phyloP scores from a whole-genome alignment of 2,888 invertebrate species.

The Drosophila mettleri region DNA sequence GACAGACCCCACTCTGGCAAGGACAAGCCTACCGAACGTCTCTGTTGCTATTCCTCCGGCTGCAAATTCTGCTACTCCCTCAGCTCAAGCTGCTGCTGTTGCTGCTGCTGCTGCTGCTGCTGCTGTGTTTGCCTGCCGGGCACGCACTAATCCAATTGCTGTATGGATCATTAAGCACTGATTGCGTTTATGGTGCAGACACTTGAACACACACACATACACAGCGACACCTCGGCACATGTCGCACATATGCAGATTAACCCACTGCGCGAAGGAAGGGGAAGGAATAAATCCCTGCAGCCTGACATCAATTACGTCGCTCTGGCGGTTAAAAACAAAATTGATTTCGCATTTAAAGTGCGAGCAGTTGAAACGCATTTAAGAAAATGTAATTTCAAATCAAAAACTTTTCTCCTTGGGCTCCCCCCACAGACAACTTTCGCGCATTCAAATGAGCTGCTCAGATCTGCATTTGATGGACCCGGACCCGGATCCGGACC shows the following conservation, averaged over 20 bases:
- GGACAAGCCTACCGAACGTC: slow-evolving; percentile 1
- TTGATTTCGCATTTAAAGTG: slow-evolving; percentile 44
- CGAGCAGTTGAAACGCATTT: slow-evolving; percentile 20
- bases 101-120: slow-evolving; percentile 12
- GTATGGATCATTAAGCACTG: slow-evolving; percentile 77
- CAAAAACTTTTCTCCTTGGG: slow-evolving; percentile 8
- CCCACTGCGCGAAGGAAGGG: slow-evolving; percentile 26
- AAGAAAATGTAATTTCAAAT: slow-evolving; percentile 31
- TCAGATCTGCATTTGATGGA: slow-evolving; percentile 67
- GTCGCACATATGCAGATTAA: slow-evolving; percentile 62
- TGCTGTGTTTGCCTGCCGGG: slow-evolving; percentile 42
- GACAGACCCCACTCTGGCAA: background rate
- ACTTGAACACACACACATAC: slow-evolving; percentile 21
- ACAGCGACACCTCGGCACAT: slow-evolving; percentile 2
- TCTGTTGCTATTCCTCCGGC: slow-evolving; percentile 1
- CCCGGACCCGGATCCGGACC: no score
- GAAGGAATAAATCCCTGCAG: background rate
- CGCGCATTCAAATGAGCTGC: slow-evolving; percentile 54
- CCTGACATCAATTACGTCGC: slow-evolving; percentile 21
- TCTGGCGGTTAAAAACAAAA: slow-evolving; percentile 42
- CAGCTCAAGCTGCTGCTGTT: slow-evolving; percentile 7
- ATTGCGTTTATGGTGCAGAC: slow-evolving; percentile 69
- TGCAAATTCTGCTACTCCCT: slow-evolving; percentile 4
- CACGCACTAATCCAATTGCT: slow-evolving; percentile 73
- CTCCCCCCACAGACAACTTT: slow-evolving; percentile 25